Evolutionary conservation across 2,797 vertebrate species (phyloP).

Genomic region (Buphagus erythrorhynchus): DNA sequence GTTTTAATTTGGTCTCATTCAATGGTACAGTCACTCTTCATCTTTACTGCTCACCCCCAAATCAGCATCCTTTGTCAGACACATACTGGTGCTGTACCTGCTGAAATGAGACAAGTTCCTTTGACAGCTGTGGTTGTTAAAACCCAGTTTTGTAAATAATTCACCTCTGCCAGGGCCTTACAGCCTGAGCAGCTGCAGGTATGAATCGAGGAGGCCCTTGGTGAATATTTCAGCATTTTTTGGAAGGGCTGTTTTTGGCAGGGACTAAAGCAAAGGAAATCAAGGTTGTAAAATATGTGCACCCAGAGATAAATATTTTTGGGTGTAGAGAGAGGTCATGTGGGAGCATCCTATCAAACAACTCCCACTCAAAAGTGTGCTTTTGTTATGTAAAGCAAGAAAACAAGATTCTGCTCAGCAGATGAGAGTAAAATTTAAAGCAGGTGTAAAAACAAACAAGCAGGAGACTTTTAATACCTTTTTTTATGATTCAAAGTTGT

Average conservation of each 20-base stretch:
- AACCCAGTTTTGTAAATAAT: neutral
- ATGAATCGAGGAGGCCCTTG: neutral
- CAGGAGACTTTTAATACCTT: neutral
- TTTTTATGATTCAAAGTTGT: neutral
- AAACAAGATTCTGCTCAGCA: neutral
- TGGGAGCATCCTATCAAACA: neutral
- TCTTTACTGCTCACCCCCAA: neutral
- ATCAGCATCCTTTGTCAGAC: neutral
- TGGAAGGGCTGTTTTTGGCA: neutral
- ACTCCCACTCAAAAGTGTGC: neutral
- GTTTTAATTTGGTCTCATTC: neutral
- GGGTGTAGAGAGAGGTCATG: neutral
- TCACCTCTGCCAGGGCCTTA: neutral
- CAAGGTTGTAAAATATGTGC: neutral
- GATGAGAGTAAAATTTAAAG: neutral
- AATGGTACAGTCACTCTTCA: neutral
- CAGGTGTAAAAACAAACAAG: neutral
- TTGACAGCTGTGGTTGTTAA: neutral
- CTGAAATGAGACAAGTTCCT: neutral
- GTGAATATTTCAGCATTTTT: neutral
- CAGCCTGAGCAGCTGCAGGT: neutral
- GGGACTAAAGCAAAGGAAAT: neutral
- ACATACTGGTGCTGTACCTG: neutral
- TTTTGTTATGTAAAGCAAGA: neutral
- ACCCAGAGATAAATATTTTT: neutral